Evolutionary conservation across 2,888 invertebrate species (phyloP).

Genomic region (Orthonychiurus folsomi): DNA sequence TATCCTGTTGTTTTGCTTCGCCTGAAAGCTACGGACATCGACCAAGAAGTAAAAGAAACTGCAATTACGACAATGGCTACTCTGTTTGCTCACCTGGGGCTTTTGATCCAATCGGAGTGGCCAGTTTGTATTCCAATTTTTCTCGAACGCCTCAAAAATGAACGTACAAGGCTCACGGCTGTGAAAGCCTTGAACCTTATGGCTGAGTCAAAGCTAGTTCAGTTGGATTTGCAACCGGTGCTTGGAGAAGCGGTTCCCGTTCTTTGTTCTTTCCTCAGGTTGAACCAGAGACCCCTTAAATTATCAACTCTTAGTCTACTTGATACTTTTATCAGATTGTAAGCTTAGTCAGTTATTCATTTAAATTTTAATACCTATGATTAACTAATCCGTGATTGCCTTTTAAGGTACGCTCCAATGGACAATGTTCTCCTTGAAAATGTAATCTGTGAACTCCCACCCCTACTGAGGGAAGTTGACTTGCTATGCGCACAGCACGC

Average conservation of each 20-base stretch:
- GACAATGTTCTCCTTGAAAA: slow-evolving; percentile 30
- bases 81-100: slow-evolving; percentile 79
- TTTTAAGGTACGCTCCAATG: slow-evolving; percentile 35
- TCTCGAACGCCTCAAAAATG: slow-evolving; percentile 86
- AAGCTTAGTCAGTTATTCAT: background rate
- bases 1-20: slow-evolving; percentile 37
- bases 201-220: slow-evolving; percentile 69
- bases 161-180: slow-evolving; percentile 91
- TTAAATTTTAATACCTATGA: background rate
- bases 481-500: slow-evolving; percentile 92
- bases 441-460: slow-evolving; percentile 58
- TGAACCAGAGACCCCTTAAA: slow-evolving; percentile 92
- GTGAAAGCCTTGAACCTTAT: slow-evolving; percentile 93
- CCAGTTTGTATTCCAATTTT: slow-evolving; percentile 85
- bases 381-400: no score
- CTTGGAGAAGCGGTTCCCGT: slow-evolving; percentile 82
- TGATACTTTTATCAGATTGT: slow-evolving; percentile 64
- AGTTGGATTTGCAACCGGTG: slow-evolving; percentile 39
- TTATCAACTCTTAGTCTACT: slow-evolving; percentile 78
- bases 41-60: slow-evolving; percentile 97
- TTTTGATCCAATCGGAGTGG: slow-evolving; percentile 54
- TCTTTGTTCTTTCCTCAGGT: slow-evolving; percentile 84
- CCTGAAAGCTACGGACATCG: slow-evolving; percentile 88
- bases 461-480: slow-evolving; percentile 85
- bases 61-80: slow-evolving; percentile 96